These are phyloP conservation scores for Idaea dimidiata DNA, from an alignment of 2,888 invertebrate genomes.

Conservation along the genomic window DNA sequence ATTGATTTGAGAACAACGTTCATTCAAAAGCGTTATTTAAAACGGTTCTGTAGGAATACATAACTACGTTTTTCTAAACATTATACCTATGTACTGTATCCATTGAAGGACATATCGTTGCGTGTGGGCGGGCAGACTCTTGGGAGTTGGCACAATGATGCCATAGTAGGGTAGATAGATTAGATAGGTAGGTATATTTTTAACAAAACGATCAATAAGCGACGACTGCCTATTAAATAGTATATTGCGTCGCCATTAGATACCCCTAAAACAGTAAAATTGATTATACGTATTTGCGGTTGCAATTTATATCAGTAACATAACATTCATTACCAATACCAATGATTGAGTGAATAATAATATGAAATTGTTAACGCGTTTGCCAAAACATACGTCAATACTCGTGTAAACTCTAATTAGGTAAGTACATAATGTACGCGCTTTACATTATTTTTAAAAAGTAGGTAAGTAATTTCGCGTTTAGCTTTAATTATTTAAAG, in stretches of 20 bases:
- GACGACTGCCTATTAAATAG: neutral
- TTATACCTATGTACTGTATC: neutral
- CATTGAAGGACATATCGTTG: neutral
- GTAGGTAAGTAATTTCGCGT: too few relatives aligned
- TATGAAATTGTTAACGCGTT: neutral
- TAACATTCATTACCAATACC: neutral
- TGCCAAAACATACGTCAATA: neutral
- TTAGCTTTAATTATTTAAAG: too few relatives aligned
- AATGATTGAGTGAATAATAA: neutral
- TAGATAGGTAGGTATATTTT: neutral
- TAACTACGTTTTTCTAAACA: neutral
- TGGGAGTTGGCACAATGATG: slow-evolving; percentile 4
- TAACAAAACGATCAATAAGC: neutral
- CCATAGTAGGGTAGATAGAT: neutral
- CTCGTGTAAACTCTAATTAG: neutral
- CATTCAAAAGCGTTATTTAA: slow-evolving; percentile 12
- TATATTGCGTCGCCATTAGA: neutral
- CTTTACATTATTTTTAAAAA: neutral
- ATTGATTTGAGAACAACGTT: slow-evolving; percentile 15
- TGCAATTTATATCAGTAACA: neutral
- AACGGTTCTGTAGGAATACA: slow-evolving; percentile 9
- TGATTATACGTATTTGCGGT: neutral
- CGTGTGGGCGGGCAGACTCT: neutral
- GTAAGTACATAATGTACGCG: neutral
- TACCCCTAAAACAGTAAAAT: neutral